These are phyloP conservation scores for Okamejei kenojei DNA, from an alignment of 2,797 vertebrate genomes.

Conservation along the genomic window DNA sequence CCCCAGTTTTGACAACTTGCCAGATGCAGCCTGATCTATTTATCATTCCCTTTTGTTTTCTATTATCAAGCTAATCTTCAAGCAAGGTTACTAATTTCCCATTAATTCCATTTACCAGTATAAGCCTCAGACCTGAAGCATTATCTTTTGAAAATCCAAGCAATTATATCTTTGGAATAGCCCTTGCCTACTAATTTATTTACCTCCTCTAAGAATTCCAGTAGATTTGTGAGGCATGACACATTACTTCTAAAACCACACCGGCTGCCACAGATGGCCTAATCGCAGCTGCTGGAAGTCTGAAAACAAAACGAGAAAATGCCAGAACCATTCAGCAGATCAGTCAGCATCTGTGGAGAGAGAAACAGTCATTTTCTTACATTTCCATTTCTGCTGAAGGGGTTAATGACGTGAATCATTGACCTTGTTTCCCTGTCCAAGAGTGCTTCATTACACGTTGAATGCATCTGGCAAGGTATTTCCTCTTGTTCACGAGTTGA, in stretches of 20 bases:
- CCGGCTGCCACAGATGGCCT: background rate
- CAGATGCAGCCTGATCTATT: background rate
- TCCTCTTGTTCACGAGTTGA: background rate
- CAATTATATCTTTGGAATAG: conserved; percentile 13
- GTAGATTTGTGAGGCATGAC: conserved; percentile 13
- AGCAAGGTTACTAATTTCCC: background rate
- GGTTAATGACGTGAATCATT: too few species aligned
- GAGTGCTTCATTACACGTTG: too few species aligned
- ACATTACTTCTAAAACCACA: conserved; percentile 15
- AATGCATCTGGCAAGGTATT: background rate
- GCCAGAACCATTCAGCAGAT: too few species aligned
- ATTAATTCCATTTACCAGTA: background rate
- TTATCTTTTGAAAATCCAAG: conserved; percentile 19
- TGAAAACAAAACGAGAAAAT: too few species aligned
- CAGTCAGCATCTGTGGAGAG: too few species aligned
- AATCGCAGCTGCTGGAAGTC: too few species aligned
- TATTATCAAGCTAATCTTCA: conserved; percentile 16
- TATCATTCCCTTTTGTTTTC: conserved; percentile 33
- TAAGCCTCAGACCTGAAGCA: background rate
- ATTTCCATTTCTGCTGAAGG: too few species aligned
- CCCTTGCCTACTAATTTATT: conserved; percentile 27
- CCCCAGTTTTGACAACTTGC: background rate
- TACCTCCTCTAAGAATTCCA: conserved; percentile 28
- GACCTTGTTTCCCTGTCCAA: too few species aligned
- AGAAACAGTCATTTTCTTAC: too few species aligned